Percentiles rank a stretch among this genome's conserved stretches.
Conservation (phyloP, 2,797 vertebrate species). For the Otus scops region DNA sequence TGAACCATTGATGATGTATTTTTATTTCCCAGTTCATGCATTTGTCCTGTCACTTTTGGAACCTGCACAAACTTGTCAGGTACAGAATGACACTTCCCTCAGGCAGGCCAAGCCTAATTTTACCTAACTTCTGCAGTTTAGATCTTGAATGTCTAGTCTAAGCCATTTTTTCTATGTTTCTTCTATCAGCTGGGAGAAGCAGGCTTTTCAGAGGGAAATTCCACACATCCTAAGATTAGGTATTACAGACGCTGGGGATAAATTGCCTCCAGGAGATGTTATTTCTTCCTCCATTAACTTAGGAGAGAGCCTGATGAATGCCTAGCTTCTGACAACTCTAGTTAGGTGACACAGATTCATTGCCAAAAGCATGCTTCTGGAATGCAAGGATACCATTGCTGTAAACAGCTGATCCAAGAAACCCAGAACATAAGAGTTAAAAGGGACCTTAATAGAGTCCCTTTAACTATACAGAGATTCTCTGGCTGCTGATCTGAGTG, state of each 20-base stretch:
- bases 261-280: neutral
- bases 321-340: neutral
- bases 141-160: neutral
- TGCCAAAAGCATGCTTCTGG: neutral
- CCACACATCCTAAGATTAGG: neutral
- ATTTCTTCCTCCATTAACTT: neutral
- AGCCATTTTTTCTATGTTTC: neutral
- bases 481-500: neutral
- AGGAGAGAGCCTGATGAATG: neutral
- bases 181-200: neutral
- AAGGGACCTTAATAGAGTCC: neutral
- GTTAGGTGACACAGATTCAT: neutral
- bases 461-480: neutral
- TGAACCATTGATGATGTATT: neutral
- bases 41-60: neutral
- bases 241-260: accelerated
- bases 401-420: neutral
- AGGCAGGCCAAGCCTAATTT: neutral
- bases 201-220: neutral
- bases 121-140: neutral
- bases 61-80: neutral
- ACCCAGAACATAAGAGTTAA: neutral
- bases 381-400: neutral
- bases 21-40: neutral
- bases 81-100: neutral